Evolutionary conservation across 2,113 vertebrate genomes (phyloP), one percentile per base, ranked within the genome.

Genomic region (Elaphurus davidianus): DNA sequence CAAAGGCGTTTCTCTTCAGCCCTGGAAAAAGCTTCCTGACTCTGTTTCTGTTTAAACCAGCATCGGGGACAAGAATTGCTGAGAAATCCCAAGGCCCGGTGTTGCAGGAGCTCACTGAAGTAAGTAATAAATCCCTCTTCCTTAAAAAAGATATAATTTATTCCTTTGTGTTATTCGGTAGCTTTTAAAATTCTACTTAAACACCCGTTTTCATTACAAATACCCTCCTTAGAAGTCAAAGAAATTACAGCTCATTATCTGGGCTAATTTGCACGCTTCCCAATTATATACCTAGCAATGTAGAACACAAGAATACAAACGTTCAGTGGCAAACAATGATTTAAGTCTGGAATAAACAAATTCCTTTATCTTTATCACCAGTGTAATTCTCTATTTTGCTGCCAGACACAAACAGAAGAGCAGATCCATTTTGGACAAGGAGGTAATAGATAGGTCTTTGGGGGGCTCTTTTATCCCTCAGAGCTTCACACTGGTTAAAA

Each of bases 181-280:
- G 45, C 93, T 81, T 55, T 67, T 17, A 74, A 54, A 83, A 79
- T 43, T 52, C 57, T 30, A 45, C 81, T 54, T 36, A 79, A 40
- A 47, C 52, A 21, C 25, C 91, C 27, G 45, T 92, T 55, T 96
- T 95, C 90, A 81, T 90, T 92, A 87, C 64, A 47, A 45, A 87
- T 21, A 71, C 30, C 60, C 96, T 98, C 79, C 91, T 92, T 36
- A 33, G 84, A 87, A 88, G n/a, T 59, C 1, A n/a, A 40, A 28
- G 87, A 97, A 97, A 98, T 94, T 85, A 60, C 30, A 95, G 95
- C 90, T 95, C 84, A 92, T 95, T 76, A 47, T 92, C 95, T 87
- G 23, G 92, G 25, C 87, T 96, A 92, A 97, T 98, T 92, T 90
- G 87, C 94, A 82, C 67, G 96, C 83, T 40, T 85, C 36, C 79